Percentiles rank a stretch among this genome's conserved stretches.
Evolutionary conservation across 2,888 invertebrate genomes (phyloP).

Genomic region (Drosophila pegasa): DNA sequence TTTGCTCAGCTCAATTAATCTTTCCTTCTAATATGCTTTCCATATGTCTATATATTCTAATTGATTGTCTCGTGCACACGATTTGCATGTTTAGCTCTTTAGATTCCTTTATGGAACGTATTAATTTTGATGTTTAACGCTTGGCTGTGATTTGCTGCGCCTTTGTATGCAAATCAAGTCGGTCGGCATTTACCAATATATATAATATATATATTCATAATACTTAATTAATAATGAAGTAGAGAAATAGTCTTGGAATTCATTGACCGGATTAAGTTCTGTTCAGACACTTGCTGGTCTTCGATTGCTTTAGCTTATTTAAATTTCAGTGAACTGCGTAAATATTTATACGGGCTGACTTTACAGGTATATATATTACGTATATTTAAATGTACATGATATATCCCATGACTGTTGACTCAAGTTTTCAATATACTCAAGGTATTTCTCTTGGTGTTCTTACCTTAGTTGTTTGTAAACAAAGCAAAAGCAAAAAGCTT

Average conservation of each 20-base stretch:
- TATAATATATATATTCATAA: conserved; percentile 19
- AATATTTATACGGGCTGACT: conserved; percentile 38
- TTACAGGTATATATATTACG: background rate
- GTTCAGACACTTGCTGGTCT: conserved; percentile 19
- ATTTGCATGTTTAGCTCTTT: conserved; percentile 67
- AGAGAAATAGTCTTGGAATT: conserved; percentile 13
- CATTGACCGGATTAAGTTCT: conserved; percentile 29
- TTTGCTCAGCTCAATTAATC: conserved; percentile 44
- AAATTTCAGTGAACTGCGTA: conserved; percentile 39
- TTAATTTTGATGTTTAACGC: conserved; percentile 60
- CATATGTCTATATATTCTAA: conserved; percentile 17
- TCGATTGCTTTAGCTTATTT: conserved; percentile 43
- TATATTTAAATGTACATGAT: conserved; percentile 4
- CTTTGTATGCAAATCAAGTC: conserved; percentile 67
- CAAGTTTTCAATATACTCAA: conserved; percentile 42
- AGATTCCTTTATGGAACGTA: conserved; percentile 46
- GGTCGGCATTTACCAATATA: conserved; percentile 1
- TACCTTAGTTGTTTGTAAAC: conserved; percentile 22
- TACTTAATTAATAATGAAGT: conserved; percentile 1
- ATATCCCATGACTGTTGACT: conserved; percentile 41
- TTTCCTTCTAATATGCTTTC: conserved; percentile 14
- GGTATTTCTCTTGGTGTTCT: conserved; percentile 14
- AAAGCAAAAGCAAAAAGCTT: conserved; percentile 43
- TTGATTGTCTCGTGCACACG: conserved; percentile 43
- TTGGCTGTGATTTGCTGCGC: conserved; percentile 47